Conservation (phyloP, 2,888 invertebrate genomes). For the Acanthosepion lycidas region DNA sequence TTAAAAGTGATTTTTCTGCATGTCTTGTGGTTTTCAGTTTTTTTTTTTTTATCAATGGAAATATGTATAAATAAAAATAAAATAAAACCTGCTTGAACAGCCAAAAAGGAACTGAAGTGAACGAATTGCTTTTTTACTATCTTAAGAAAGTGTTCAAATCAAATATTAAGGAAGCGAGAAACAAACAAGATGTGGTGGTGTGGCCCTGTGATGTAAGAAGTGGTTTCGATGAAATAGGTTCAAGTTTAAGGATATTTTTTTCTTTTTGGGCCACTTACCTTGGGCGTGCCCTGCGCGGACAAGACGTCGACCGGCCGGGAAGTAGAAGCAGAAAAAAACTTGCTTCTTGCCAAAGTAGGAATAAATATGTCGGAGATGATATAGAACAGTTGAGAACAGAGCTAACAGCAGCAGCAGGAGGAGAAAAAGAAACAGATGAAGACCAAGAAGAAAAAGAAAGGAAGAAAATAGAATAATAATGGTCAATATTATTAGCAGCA, state of each 20-base stretch:
- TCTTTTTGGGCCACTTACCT: neutral
- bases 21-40: too few species aligned
- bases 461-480: slow-evolving; percentile 24
- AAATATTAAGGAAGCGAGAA: neutral
- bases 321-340: neutral
- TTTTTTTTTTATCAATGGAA: neutral
- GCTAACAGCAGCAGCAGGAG: neutral
- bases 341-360: neutral
- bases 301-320: neutral
- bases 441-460: neutral
- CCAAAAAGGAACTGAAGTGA: neutral
- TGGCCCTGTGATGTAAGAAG: neutral
- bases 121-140: neutral
- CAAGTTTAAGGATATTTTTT: neutral
- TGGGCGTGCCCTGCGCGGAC: neutral
- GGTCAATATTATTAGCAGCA: neutral
- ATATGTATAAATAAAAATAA: neutral
- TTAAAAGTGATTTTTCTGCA: too few species aligned
- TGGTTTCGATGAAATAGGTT: neutral
- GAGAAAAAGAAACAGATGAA: slow-evolving; percentile 24
- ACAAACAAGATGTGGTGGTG: neutral
- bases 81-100: neutral
- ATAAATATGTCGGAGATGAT: slow-evolving; percentile 10
- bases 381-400: neutral
- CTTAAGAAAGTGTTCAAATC: neutral